Base-by-base conservation (phyloP, 2,113 vertebrate genomes). In the Hiodon tergisus region DNA sequence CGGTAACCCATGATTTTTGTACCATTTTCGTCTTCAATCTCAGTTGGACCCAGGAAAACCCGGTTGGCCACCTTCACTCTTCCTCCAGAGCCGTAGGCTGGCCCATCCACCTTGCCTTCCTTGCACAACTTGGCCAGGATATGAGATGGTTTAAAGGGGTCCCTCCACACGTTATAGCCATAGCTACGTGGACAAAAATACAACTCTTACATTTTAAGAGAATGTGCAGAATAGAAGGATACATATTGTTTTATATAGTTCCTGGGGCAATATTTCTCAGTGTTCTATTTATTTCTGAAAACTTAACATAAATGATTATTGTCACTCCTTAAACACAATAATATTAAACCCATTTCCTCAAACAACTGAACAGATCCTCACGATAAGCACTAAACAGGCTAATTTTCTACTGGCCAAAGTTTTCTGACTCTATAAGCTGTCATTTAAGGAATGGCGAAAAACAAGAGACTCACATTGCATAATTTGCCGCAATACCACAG, bases 11-110 rank as follows among this genome's bases (percentile, higher is more conserved):
- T 53, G 3, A 53, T n/a, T 76, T 52, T 10, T 1, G 7, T 91
- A 99, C 97, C 97, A 0, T 98, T 98, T 81, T 99, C 97, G 11
- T 99, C 96, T 78, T 99, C 97, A 0, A 98, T 92, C 79, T 98
- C 96, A 0, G 93, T 95, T 3, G 93, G 85, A 55, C 93, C 96
- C 0, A 88, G 88, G 87, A 97, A 98, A 77, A 98, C 86, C 0
- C 92, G 93, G 81, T 94, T 96, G 66, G 91, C 90, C 69, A 99
- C 95, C 80, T 96, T 96, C 67, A 98, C 95, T 82, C 91, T 93
- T 66, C 97, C 96, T 0, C 92, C 92, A 0, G 97, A 95, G 59
- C 95, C 95, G 0, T 95, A 99, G 79, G 95, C 92, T 0, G 97
- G 97, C 52, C 92, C 93, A 0, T 99, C 95, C n/a, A 96, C 84